These are phyloP conservation scores for Cheilosia vernalis DNA, from an alignment of 2,888 invertebrate species.

Conservation along the genomic window DNA sequence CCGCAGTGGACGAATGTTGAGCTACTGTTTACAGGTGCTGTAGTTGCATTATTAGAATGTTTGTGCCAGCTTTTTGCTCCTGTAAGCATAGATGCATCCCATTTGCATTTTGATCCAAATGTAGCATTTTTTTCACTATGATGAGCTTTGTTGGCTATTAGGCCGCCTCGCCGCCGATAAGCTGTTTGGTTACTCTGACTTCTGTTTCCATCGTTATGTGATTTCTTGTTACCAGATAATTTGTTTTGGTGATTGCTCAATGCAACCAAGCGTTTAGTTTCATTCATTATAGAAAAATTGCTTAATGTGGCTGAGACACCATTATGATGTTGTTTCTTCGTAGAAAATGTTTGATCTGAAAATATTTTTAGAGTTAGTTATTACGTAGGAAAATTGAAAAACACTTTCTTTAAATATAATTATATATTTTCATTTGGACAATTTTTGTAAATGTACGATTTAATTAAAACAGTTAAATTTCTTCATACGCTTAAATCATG, in stretches of 20 bases:
- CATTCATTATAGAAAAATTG: constrained; percentile 66
- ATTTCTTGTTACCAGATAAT: constrained; percentile 25
- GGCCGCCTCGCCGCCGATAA: constrained; percentile 48
- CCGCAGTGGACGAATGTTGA: constrained; percentile 15
- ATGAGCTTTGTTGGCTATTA: constrained; percentile 37
- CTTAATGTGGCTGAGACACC: background rate
- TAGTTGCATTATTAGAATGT: background rate
- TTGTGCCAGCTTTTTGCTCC: constrained; percentile 19
- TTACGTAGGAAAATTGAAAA: background rate
- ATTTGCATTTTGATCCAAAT: constrained; percentile 7
- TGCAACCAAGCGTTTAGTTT: constrained; percentile 34
- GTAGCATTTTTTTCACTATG: background rate
- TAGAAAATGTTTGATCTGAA: constrained; percentile 36
- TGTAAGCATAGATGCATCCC: background rate
- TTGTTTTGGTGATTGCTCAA: constrained; percentile 28
- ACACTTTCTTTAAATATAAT: too few relatives aligned
- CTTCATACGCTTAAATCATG: background rate
- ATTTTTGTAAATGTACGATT: too few relatives aligned
- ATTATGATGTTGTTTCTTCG: constrained; percentile 34
- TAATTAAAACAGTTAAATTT: too few relatives aligned
- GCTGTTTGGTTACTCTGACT: background rate
- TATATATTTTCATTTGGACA: too few relatives aligned
- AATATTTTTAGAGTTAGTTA: background rate
- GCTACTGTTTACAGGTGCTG: constrained; percentile 29
- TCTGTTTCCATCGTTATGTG: background rate